These are phyloP conservation scores for Apus apus DNA, from an alignment of 2,113 vertebrate species.

Conservation along the genomic window DNA sequence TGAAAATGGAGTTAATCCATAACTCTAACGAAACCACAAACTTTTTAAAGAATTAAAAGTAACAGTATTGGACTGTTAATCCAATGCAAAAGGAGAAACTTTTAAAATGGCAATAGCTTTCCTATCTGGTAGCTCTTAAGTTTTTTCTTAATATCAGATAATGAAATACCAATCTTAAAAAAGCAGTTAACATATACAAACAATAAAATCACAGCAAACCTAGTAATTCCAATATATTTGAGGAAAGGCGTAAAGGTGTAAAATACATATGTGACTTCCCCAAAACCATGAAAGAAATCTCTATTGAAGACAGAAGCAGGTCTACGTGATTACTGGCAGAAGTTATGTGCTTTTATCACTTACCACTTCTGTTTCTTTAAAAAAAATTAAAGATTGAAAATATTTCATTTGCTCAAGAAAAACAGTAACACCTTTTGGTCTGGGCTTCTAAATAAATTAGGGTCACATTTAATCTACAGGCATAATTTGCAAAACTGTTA, in stretches of 20 bases:
- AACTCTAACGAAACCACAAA: background rate
- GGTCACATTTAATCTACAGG: background rate
- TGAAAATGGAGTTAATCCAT: background rate
- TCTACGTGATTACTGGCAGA: background rate
- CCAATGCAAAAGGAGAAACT: background rate
- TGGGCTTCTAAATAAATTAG: background rate
- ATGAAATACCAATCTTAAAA: background rate
- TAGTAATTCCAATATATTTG: background rate
- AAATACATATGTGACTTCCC: background rate
- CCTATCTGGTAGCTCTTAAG: background rate
- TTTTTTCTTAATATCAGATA: background rate
- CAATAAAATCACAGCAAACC: background rate
- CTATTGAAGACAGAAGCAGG: rapidly evolving
- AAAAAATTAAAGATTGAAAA: background rate
- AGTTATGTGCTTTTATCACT: background rate
- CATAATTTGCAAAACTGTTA: background rate
- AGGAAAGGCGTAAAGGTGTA: background rate
- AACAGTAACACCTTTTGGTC: background rate
- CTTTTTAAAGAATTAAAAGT: background rate
- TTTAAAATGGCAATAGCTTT: background rate
- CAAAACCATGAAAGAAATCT: background rate
- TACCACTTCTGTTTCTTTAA: background rate
- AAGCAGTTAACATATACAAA: background rate
- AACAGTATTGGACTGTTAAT: background rate
- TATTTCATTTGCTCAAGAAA: background rate